Evolutionary conservation across 92 coral and sea anemone species (phyloP).

Genomic region (Paramuricea clavata): DNA sequence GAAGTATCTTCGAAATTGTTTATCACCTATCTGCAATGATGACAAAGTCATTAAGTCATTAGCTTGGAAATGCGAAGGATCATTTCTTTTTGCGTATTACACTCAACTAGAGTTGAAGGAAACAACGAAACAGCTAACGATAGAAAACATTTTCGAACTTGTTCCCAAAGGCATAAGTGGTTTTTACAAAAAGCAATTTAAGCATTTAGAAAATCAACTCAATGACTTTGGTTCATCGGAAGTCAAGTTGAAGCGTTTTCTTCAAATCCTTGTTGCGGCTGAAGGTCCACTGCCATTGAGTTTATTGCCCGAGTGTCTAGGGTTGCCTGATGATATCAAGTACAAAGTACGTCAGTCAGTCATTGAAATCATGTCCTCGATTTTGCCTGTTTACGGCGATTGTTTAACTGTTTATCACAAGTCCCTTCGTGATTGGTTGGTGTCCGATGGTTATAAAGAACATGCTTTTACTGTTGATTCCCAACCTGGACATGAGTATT

Average conservation of each 20-base stretch:
- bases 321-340: conserved; percentile 34
- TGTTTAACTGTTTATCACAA: conserved; percentile 56
- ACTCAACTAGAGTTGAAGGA: conserved; percentile 1
- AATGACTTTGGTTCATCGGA: conserved; percentile 27
- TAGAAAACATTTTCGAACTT: not conserved
- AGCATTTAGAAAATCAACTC: not conserved
- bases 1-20: not conserved
- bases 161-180: conserved; percentile 47
- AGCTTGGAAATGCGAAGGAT: conserved; percentile 33
- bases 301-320: conserved; percentile 35
- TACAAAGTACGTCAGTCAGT: conserved; percentile 18
- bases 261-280: conserved; percentile 41
- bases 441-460: conserved; percentile 14
- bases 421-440: conserved; percentile 53
- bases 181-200: conserved; percentile 49
- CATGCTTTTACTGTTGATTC: conserved; percentile 22
- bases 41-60: conserved; percentile 23
- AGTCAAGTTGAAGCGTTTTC: conserved; percentile 28
- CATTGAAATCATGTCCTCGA: conserved; percentile 26
- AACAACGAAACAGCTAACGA: not conserved
- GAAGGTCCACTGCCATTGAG: conserved; percentile 38
- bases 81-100: conserved; percentile 44
- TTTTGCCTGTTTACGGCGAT: conserved; percentile 53
- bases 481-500: conserved; percentile 11
- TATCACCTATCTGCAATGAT: conserved; percentile 15